Base-by-base conservation (phyloP, 92 coral and sea anemone species). In the Epizoanthus stellaris region DNA sequence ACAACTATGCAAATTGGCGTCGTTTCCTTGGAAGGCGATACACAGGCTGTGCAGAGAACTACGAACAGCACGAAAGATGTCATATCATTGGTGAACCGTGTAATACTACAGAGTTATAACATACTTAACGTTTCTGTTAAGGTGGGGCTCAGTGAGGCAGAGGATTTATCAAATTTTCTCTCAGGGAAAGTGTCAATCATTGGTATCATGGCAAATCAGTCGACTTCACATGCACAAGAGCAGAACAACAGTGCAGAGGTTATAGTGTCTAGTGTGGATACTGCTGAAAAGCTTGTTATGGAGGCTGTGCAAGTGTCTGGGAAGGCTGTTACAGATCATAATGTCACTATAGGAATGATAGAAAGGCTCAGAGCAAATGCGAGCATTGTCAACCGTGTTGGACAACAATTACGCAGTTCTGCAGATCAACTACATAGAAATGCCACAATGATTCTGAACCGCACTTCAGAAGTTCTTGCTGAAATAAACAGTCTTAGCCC, bases 181-280 rank as follows among this genome's bases (percentile, higher is more conserved):
- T 63, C 59, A 6, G 53, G 25, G 15, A 42, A 89, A 45, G 95
- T 87, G n/a, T 91, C 85, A 30, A 65, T 82, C 77, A 89, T 93
- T 36, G 67, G 76, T 15, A 80, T 57, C 66, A 72, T 84, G 68
- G 89, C 91, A 39, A 80, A 71, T n/a, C 82, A 90, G 66, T 84
- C 93, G 43, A 65, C 81, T 3, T 66, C 67, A 1, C 80, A 61
- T 39, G 90, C 94, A 7, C 77, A 80, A 43, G 84, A 72, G 30
- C 94, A 91, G 52, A 93, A 93, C 53, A 59, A 39, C 52, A 91
- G 95, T 39, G 95, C 85, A 0, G 69, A 81, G 15, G 89, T 73
- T 40, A 85, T 94, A 5, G 84, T 81, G 39, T 69, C 73, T 38
- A 87, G 77, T 47, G 93, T 90, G 19, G 59, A 53, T 3, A 72